A percentile compares a stretch with the other conserved stretches of the same genome.
Conservation (phyloP, 2,113 vertebrate genomes). For the Vidua macroura region DNA sequence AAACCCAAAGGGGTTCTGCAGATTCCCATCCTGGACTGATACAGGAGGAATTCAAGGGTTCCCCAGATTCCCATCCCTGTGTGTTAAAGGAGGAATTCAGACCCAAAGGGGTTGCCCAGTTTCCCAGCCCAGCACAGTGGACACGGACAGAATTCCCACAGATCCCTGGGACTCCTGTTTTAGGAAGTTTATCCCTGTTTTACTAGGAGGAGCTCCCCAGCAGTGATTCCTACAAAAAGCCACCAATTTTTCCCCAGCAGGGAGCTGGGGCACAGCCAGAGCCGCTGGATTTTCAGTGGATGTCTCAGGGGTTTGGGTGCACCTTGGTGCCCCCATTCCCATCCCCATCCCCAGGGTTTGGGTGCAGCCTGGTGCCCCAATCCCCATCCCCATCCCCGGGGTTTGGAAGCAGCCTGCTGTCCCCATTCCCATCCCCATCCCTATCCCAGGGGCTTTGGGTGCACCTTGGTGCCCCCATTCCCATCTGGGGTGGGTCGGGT, state of each 20-base stretch:
- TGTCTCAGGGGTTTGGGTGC: neutral
- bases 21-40: neutral
- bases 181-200: neutral
- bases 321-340: too few species aligned
- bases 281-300: neutral
- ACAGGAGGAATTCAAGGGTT: neutral
- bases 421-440: too few species aligned
- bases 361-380: too few species aligned
- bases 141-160: neutral
- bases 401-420: too few species aligned
- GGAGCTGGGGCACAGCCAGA: neutral
- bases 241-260: neutral
- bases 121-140: neutral
- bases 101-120: neutral
- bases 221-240: neutral
- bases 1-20: neutral
- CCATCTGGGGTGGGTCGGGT: too few species aligned
- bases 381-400: too few species aligned
- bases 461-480: too few species aligned
- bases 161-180: fast-evolving
- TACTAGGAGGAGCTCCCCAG: neutral
- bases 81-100: neutral
- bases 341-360: too few species aligned
- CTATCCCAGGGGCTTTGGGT: neutral
- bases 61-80: neutral